phyloP scores from a whole-genome alignment of 37 sponge, comb jelly and placozoan species.

The Aplysina aerophoba region DNA sequence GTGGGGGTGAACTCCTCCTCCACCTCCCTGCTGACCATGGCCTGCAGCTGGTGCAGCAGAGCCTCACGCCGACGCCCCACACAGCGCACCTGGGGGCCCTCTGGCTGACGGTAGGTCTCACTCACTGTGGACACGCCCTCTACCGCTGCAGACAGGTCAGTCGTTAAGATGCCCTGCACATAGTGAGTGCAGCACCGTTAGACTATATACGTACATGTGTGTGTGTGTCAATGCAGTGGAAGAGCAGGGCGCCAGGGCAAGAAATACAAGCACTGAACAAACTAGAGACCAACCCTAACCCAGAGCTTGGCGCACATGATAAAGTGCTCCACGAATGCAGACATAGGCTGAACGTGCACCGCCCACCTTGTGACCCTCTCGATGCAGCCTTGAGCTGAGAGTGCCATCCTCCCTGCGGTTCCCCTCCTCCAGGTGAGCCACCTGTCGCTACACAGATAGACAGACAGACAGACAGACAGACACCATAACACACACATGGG shows the following conservation, averaged over 20 bases:
- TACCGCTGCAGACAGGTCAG: background rate
- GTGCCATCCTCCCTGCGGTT: slow-evolving; percentile 59
- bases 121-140: slow-evolving; percentile 22
- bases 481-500: too few species aligned
- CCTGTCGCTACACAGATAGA: slow-evolving; percentile 51
- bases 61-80: slow-evolving; percentile 38
- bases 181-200: too few species aligned
- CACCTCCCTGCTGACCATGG: slow-evolving; percentile 61
- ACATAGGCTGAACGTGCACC: background rate
- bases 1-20: slow-evolving; percentile 67
- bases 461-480: too few species aligned
- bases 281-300: too few species aligned
- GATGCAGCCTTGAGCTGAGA: slow-evolving; percentile 49
- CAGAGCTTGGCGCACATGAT: too few species aligned
- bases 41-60: slow-evolving; percentile 37
- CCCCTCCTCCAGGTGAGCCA: slow-evolving; percentile 54
- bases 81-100: background rate
- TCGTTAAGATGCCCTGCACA: slow-evolving; percentile 47
- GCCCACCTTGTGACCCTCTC: slow-evolving; percentile 64
- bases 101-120: slow-evolving; percentile 38
- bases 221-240: too few species aligned
- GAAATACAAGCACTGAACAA: too few species aligned
- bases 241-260: too few species aligned
- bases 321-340: too few species aligned
- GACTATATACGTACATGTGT: too few species aligned